Evolutionary conservation across 2,113 vertebrate species (phyloP).

Genomic region (Antigone vipio): DNA sequence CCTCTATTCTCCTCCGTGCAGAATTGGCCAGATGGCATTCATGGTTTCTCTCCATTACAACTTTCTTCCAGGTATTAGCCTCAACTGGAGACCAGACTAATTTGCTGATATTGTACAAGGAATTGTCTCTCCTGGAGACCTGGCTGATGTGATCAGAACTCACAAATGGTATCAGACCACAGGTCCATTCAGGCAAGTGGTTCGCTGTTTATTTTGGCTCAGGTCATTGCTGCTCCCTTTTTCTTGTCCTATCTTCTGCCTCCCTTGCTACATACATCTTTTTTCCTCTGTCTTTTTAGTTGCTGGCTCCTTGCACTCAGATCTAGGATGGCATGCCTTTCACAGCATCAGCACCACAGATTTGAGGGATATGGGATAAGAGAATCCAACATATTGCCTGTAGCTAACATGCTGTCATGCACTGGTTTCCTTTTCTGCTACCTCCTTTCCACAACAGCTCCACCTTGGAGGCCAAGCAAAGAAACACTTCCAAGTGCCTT

Average conservation of each 20-base stretch:
- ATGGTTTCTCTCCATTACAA: background rate
- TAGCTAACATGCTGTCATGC: background rate
- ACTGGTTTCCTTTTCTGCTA: background rate
- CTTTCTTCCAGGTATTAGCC: background rate
- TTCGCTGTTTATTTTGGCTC: background rate
- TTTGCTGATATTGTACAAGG: background rate
- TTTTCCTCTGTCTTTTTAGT: background rate
- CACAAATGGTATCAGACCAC: background rate
- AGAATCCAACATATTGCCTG: background rate
- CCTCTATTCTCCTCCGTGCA: background rate
- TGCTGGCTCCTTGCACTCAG: background rate
- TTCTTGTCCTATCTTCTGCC: background rate
- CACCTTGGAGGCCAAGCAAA: background rate
- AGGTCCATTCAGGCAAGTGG: background rate
- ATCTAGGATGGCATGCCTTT: background rate
- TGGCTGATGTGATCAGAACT: background rate
- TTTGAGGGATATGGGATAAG: background rate
- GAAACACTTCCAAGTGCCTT: background rate
- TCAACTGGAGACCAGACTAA: background rate
- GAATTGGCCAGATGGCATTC: background rate
- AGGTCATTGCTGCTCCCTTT: background rate
- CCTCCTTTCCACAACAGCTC: background rate
- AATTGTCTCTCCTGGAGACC: background rate
- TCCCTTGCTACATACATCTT: background rate
- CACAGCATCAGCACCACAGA: background rate